phyloP scores from a whole-genome alignment of 1,140 invertebrate genomes.

The Temnothorax longispinosus region DNA sequence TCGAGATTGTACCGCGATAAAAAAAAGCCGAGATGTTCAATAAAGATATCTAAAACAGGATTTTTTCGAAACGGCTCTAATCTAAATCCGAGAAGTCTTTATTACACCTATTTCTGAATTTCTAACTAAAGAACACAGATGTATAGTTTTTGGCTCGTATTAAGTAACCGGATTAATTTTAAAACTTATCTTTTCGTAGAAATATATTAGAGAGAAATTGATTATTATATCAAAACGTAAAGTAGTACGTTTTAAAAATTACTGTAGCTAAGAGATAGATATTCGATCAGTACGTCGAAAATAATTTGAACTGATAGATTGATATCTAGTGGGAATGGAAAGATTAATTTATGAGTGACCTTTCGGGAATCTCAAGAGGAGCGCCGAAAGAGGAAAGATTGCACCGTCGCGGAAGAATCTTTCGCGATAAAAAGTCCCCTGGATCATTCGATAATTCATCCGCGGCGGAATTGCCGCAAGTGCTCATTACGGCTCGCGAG shows the following conservation, averaged over 20 bases:
- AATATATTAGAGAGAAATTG: neutral
- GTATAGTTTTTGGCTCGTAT: neutral
- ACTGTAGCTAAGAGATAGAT: neutral
- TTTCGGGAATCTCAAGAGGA: neutral
- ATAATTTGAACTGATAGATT: neutral
- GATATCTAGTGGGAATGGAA: neutral
- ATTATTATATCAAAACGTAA: too few species aligned
- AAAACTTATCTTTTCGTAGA: neutral
- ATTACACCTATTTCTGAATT: neutral
- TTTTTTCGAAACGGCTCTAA: neutral
- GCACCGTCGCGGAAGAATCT: slow-evolving; percentile 20
- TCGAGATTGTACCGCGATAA: slow-evolving; percentile 12
- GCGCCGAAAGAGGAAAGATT: neutral
- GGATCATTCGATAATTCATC: slow-evolving; percentile 55
- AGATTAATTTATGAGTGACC: slow-evolving; percentile 22
- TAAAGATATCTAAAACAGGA: neutral
- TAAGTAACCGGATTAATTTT: neutral
- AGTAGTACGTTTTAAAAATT: neutral
- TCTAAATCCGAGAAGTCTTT: neutral
- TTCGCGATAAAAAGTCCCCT: slow-evolving; percentile 34
- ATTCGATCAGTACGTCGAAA: neutral
- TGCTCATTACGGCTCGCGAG: slow-evolving; percentile 46
- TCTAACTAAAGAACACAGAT: neutral
- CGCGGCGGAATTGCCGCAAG: slow-evolving; percentile 30
- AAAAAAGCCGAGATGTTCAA: neutral